These are phyloP conservation scores for Bubo scandiacus DNA, from an alignment of 2,113 vertebrate genomes.

Conservation along the genomic window DNA sequence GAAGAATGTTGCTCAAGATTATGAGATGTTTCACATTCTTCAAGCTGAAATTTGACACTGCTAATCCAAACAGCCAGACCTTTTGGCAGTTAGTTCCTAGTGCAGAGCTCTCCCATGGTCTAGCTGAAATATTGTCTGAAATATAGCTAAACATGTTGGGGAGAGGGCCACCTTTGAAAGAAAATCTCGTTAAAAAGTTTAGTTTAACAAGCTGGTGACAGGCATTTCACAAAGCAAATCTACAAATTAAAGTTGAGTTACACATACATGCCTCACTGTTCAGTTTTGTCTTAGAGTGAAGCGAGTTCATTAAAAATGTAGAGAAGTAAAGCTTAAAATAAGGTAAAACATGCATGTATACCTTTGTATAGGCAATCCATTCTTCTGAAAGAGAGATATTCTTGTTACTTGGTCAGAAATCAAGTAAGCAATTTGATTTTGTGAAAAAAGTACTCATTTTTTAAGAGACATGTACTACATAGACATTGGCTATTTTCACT, in stretches of 20 bases:
- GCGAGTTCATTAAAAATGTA: neutral
- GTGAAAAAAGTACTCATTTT: neutral
- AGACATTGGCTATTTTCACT: neutral
- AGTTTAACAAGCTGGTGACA: neutral
- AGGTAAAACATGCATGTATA: conserved; percentile 16
- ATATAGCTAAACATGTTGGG: neutral
- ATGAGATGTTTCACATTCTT: conserved; percentile 39
- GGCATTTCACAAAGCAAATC: neutral
- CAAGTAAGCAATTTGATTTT: neutral
- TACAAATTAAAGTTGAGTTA: neutral
- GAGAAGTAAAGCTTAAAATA: neutral
- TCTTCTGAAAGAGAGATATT: conserved; percentile 55
- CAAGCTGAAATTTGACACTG: conserved; percentile 21
- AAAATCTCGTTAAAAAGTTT: neutral
- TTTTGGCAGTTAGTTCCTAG: neutral
- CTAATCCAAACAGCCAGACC: neutral
- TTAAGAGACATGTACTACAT: neutral
- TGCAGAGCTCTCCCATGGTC: neutral
- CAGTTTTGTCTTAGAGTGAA: neutral
- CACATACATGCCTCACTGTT: neutral
- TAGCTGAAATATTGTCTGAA: neutral
- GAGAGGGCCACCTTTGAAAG: neutral
- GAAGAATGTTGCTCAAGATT: conserved; percentile 9
- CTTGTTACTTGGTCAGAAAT: conserved; percentile 14
- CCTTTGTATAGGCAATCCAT: conserved; percentile 34